Percentiles rank a stretch among this genome's conserved stretches.
Conservation (phyloP, 2,888 invertebrate species). For the Pristionchus entomophagus region DNA sequence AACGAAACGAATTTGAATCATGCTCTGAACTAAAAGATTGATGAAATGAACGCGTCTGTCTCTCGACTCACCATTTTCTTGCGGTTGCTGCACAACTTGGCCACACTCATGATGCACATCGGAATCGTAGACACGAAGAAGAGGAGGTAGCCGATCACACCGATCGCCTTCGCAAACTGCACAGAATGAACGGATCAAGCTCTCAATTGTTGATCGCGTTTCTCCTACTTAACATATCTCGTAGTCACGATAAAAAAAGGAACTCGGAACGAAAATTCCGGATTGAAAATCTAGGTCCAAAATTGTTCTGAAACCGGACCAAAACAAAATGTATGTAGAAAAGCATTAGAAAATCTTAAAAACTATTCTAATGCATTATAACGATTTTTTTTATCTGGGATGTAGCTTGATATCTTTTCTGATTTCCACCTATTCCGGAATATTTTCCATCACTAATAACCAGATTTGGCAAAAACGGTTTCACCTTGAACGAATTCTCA, state of each 20-base stretch:
- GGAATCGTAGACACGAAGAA: constrained; percentile 5
- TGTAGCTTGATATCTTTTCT: no score
- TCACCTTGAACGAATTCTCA: neutral
- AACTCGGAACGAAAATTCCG: no score
- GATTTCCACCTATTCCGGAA: neutral
- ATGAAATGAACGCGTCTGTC: neutral
- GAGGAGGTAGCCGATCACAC: neutral
- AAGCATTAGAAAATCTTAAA: no score
- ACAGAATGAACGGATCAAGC: no score
- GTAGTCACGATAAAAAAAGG: no score
- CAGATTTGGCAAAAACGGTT: neutral
- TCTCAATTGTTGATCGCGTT: no score
- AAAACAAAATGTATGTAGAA: no score
- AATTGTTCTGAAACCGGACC: no score
- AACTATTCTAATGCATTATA: no score
- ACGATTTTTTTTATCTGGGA: no score
- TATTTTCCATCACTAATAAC: neutral
- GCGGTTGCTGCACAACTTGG: neutral
- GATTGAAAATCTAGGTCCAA: no score
- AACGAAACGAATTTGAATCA: neutral
- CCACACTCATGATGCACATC: neutral
- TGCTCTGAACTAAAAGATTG: neutral
- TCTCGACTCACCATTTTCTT: neutral
- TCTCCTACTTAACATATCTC: no score
- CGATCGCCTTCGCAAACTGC: neutral